Evolutionary conservation across 2,888 invertebrate species (phyloP).

Genomic region (Epinotia brunnichana): DNA sequence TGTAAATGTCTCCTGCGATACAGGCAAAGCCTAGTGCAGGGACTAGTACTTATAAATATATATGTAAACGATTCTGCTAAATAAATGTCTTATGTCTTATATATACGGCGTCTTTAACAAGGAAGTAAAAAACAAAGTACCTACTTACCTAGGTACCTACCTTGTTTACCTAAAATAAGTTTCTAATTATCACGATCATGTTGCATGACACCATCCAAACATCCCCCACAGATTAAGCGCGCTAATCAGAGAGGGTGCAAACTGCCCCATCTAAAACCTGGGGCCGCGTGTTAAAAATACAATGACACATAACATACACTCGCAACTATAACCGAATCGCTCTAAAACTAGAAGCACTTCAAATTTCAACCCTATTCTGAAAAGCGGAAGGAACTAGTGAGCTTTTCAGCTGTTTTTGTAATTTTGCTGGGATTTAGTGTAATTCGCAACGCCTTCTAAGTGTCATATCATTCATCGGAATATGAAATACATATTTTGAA

Average conservation of each 20-base stretch:
- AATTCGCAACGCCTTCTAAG: slow-evolving; percentile 82
- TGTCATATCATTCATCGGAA: slow-evolving; percentile 82
- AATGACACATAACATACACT: slow-evolving; percentile 74
- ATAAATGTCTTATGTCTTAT: too few species aligned
- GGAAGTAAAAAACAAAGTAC: too few species aligned
- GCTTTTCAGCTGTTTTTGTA: slow-evolving; percentile 19
- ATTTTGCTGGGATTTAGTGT: slow-evolving; percentile 55
- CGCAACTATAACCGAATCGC: slow-evolving; percentile 44
- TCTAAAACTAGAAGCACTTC: slow-evolving; percentile 39
- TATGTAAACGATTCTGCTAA: too few species aligned
- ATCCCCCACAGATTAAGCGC: slow-evolving; percentile 79
- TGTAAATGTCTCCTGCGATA: too few species aligned
- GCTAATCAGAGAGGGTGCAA: slow-evolving; percentile 83
- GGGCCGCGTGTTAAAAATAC: slow-evolving; percentile 82
- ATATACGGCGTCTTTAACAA: too few species aligned
- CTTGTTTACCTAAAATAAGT: too few species aligned
- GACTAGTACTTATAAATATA: too few species aligned
- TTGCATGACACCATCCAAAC: slow-evolving; percentile 60
- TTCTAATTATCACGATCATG: not conserved
- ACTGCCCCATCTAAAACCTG: slow-evolving; percentile 68
- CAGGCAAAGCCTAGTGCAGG: too few species aligned
- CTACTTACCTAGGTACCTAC: too few species aligned
- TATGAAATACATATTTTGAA: slow-evolving; percentile 81
- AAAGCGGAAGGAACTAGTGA: slow-evolving; percentile 44
- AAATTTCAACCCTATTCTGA: slow-evolving; percentile 50